phyloP scores from a whole-genome alignment of 2,888 invertebrate genomes.

The Pelosia muscerda region DNA sequence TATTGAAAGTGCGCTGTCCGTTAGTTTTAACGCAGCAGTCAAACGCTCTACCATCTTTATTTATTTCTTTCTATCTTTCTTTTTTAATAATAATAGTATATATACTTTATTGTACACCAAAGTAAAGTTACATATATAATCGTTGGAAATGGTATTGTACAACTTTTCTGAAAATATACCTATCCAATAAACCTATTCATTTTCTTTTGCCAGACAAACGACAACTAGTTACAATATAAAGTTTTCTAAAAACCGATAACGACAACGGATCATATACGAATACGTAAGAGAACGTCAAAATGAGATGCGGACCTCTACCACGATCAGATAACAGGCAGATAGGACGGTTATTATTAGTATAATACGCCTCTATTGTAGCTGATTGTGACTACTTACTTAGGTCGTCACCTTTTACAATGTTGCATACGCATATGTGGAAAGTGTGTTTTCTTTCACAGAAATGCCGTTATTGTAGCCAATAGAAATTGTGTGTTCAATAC shows the following conservation, averaged over 20 bases:
- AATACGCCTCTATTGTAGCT: constrained; percentile 62
- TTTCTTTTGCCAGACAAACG: too few relatives aligned
- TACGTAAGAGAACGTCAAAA: constrained; percentile 20
- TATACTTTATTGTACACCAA: too few relatives aligned
- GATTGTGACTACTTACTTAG: constrained; percentile 60
- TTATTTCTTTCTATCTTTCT: too few relatives aligned
- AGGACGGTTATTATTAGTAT: constrained; percentile 66
- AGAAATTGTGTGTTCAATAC: constrained; percentile 20
- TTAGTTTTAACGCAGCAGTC: too few relatives aligned
- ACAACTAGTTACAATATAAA: not conserved
- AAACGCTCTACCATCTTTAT: too few relatives aligned
- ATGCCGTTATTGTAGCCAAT: constrained; percentile 9
- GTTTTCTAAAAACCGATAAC: constrained; percentile 7
- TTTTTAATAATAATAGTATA: too few relatives aligned
- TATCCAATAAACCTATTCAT: too few relatives aligned
- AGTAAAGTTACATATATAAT: too few relatives aligned
- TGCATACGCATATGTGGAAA: constrained; percentile 26
- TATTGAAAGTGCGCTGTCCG: too few relatives aligned
- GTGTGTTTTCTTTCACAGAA: constrained; percentile 24
- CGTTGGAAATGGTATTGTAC: too few relatives aligned
- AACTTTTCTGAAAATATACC: too few relatives aligned
- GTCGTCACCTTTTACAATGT: constrained; percentile 52
- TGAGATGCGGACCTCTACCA: constrained; percentile 52
- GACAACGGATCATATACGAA: not conserved
- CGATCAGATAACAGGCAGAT: constrained; percentile 51